Conservation (phyloP, 2,888 invertebrate genomes). For the Stictocephala bisonia region DNA sequence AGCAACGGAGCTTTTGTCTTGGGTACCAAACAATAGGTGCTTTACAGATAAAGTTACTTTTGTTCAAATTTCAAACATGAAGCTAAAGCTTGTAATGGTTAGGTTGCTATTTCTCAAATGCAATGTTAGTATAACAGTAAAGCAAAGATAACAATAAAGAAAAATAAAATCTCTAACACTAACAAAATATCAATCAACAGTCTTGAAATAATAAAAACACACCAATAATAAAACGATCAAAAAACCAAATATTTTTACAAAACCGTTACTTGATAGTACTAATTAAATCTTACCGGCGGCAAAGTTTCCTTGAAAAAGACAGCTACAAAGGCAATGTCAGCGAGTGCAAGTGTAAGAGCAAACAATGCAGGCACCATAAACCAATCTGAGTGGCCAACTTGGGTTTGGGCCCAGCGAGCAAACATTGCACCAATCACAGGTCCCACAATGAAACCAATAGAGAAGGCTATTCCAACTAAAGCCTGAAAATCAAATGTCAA, state of each 20-base stretch:
- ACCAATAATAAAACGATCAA: slow-evolving; percentile 26
- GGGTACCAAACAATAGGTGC: too few relatives aligned
- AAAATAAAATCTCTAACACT: too few relatives aligned
- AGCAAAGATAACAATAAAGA: too few relatives aligned
- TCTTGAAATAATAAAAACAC: slow-evolving; percentile 52
- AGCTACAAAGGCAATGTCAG: slow-evolving; percentile 81
- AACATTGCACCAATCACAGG: slow-evolving; percentile 95
- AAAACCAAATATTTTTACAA: too few relatives aligned
- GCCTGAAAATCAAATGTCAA: too few relatives aligned
- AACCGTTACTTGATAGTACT: too few relatives aligned
- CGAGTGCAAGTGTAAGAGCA: slow-evolving; percentile 77
- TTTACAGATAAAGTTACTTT: too few relatives aligned
- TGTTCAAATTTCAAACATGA: too few relatives aligned
- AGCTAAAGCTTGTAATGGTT: too few relatives aligned
- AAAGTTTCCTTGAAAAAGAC: slow-evolving; percentile 86
- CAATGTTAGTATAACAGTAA: too few relatives aligned
- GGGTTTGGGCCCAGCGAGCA: slow-evolving; percentile 74
- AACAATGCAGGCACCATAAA: slow-evolving; percentile 84
- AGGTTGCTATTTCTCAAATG: too few relatives aligned
- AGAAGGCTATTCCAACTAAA: slow-evolving; percentile 96
- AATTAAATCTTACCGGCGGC: slow-evolving; percentile 70
- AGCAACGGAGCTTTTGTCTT: too few relatives aligned
- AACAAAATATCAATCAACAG: slow-evolving; percentile 9
- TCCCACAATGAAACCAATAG: slow-evolving; percentile 96
- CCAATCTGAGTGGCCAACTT: slow-evolving; percentile 72